Base-by-base conservation (phyloP, 2,888 invertebrate genomes). In the Subacronicta megacephala region DNA sequence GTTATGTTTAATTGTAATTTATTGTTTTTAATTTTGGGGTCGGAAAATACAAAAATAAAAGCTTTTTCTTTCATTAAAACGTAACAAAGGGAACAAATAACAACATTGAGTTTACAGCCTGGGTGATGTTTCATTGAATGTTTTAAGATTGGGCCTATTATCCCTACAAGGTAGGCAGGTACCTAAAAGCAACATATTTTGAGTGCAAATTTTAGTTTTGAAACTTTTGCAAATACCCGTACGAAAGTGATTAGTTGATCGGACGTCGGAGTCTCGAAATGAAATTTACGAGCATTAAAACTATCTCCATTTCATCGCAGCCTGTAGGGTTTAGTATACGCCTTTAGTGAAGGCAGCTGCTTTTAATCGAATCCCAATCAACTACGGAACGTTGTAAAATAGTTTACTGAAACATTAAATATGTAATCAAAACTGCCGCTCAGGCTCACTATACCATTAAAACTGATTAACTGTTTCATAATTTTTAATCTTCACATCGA, bases 231-330 rank as follows among this genome's bases (percentile, higher is more conserved):
- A 83, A 89, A 88, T 87, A 85, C 76, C 78, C 80, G 74, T 80
- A 78, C 80, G 81, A 84, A 84, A 89, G 83, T 88, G 89, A 92
- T 92, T 90, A 89, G 88, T 88, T 82, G 87, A 88, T 89, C 86
- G 87, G 81, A 82, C 85, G 85, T 69, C 75, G 74, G 79, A 87
- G 87, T 81, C 83, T 85, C 84, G 80, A 78, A 88, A 90, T 85
- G 77, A 90, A 92, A 93, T 92, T 93, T 92, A 92, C 87, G 90
- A 87, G 88, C 89, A 89, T 93, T 92, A 92, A 91, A 93, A 93
- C 93, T 93, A 93, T 91, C 89, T 92, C 87, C 84, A 87, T 89
- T 92, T 87, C 88, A 90, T 89, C 88, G 85, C 70, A 77, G 82
- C 84, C 84, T 87, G 78, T 82, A 85, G 85, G 85, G 87, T 82